These are phyloP conservation scores for Capitulum mitella DNA, from an alignment of 2,888 invertebrate genomes.

Conservation along the genomic window DNA sequence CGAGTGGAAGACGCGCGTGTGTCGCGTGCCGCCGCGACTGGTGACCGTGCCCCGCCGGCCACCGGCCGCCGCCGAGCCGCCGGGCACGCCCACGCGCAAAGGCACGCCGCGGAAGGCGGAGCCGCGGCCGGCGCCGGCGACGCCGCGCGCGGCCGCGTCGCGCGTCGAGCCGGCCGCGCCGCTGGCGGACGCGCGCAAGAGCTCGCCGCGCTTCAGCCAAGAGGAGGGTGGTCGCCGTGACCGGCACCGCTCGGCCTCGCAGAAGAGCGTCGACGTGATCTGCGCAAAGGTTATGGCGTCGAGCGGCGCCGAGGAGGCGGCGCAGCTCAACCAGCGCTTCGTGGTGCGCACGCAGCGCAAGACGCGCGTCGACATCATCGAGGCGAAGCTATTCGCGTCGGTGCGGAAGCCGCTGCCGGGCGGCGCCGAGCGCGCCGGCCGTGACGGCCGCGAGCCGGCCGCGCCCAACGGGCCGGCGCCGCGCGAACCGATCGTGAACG, in stretches of 20 bases:
- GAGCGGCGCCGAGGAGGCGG: neutral
- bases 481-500: neutral
- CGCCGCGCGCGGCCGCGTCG: neutral
- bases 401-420: neutral
- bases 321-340: neutral
- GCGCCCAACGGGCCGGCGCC: neutral
- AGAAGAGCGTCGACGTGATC: neutral
- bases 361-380: constrained; percentile 18
- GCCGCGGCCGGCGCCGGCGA: neutral
- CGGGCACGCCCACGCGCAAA: constrained; percentile 11
- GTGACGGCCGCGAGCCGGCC: neutral
- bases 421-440: neutral
- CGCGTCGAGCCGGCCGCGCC: neutral
- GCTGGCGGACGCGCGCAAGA: neutral
- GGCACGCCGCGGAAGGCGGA: neutral
- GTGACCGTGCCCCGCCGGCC: neutral
- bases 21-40: constrained; percentile 5
- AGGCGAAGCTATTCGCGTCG: neutral
- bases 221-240: neutral
- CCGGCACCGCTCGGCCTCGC: neutral
- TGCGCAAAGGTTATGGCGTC: neutral
- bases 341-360: neutral
- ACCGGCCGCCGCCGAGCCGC: neutral
- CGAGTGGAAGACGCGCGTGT: constrained; percentile 8
- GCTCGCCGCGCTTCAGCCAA: neutral